phyloP scores from a whole-genome alignment of 1,140 invertebrate species.

The Oppia nitens region DNA sequence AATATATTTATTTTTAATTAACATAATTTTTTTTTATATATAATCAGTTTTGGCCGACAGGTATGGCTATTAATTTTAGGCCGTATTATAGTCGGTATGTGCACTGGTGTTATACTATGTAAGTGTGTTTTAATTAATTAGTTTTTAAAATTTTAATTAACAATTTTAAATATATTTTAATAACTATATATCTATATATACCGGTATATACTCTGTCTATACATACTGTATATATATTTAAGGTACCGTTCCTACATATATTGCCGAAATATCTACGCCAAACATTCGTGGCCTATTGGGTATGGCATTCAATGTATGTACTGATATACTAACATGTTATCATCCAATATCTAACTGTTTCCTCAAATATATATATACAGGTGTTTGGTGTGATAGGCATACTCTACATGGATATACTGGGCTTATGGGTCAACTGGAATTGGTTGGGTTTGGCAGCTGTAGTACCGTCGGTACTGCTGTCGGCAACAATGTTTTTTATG shows the following conservation, averaged over 20 bases:
- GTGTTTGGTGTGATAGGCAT: conserved; percentile 5
- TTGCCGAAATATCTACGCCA: conserved; percentile 72
- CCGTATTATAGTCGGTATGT: no score
- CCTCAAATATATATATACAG: not conserved
- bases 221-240: no score
- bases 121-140: conserved; percentile 16
- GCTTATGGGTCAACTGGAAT: conserved; percentile 6
- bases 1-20: no score
- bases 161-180: not conserved
- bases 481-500: conserved; percentile 6
- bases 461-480: not conserved
- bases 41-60: no score
- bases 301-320: conserved; percentile 56
- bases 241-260: conserved; percentile 51
- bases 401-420: conserved; percentile 1
- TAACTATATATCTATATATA: not conserved
- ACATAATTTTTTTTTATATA: no score
- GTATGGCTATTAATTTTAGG: no score
- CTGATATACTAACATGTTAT: not conserved
- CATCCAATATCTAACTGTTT: no score
- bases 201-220: not conserved
- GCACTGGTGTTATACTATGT: no score
- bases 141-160: not conserved
- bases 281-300: conserved; percentile 59
- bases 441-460: not conserved